Base-by-base conservation (phyloP, 2,888 invertebrate species). In the Andrena camellia region DNA sequence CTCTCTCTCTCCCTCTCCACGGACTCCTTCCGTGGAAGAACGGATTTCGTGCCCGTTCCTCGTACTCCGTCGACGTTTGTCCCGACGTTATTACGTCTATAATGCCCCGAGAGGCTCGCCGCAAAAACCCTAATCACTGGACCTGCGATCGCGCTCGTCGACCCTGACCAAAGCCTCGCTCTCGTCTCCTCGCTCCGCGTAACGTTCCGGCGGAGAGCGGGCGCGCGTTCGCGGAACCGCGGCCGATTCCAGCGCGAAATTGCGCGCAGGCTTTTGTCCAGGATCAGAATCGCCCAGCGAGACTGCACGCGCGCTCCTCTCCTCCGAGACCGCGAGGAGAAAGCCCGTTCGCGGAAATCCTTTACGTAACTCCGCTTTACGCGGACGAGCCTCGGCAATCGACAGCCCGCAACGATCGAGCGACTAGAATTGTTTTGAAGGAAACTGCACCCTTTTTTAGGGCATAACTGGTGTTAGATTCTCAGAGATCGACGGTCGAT, bases 71-170 rank as follows among this genome's bases (percentile, higher is more conserved):
- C 42, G 82, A 82, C 42, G 85, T 86, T 88, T 90, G 88, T 90
- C 88, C 78, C 79, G 83, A 42, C 79, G 80, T 89, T 90, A 90
- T 90, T 90, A 87, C 85, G 85, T 75, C 83, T 85, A 79, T 88
- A 86, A 86, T 83, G 81, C 66, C 59, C 63, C 64, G 68, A 50
- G 81, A 63, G 77, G 72, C 66, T 52, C 68, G 66, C 50, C 20
- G 88, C 84, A 89, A 88, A 88, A 88, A 88, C 79, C 81, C 78
- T 88, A 87, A 88, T 87, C 86, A 63, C 74, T 29, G 81, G 50
- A 54, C 52, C 69, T 2, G 66, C 57, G 52, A 72, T 54, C 68
- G 66, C 70, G 52, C 52, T 59, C 50, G 35, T 52, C 76, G 76
- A 69, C 69, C 69, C 69, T 69, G 64, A 75, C 35, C 60, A 42